A percentile compares a stretch with the other conserved stretches of the same genome.
These are phyloP conservation scores for Euwallacea similis DNA, from an alignment of 1,140 invertebrate genomes.

Conservation along the genomic window DNA sequence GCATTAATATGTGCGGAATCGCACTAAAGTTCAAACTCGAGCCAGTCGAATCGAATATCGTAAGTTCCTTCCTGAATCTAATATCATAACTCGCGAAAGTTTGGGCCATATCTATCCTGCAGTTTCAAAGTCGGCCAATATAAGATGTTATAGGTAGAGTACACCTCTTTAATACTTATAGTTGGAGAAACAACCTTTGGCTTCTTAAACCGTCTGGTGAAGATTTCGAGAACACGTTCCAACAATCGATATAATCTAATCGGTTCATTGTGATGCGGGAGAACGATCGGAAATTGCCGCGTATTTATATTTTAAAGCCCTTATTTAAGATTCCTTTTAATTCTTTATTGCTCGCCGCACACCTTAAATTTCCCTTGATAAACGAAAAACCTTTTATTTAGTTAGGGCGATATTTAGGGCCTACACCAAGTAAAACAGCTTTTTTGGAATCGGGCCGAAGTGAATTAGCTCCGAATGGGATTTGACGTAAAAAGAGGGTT, in stretches of 20 bases:
- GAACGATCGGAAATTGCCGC: not conserved
- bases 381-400: constrained; percentile 7
- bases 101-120: constrained; percentile 12
- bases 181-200: not conserved
- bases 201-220: not conserved
- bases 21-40: constrained; percentile 13
- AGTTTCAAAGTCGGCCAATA: constrained; percentile 8
- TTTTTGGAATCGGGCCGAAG: not conserved
- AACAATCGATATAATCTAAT: constrained; percentile 1
- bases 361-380: constrained; percentile 11
- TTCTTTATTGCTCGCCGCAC: not conserved
- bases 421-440: not conserved
- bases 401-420: constrained; percentile 1
- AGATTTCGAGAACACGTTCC: not conserved
- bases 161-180: no score
- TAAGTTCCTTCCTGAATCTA: constrained; percentile 8
- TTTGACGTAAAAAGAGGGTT: not conserved
- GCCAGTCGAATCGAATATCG: constrained; percentile 20
- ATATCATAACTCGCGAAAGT: constrained; percentile 11
- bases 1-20: constrained; percentile 18
- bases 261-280: not conserved
- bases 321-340: constrained; percentile 9
- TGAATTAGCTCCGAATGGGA: constrained; percentile 8
- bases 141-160: not conserved
- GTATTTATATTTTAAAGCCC: constrained; percentile 9